A percentile compares a stretch with the other conserved stretches of the same genome.
Evolutionary conservation across 2,113 vertebrate genomes (phyloP).

Genomic region (Gallinago paraguaiae): DNA sequence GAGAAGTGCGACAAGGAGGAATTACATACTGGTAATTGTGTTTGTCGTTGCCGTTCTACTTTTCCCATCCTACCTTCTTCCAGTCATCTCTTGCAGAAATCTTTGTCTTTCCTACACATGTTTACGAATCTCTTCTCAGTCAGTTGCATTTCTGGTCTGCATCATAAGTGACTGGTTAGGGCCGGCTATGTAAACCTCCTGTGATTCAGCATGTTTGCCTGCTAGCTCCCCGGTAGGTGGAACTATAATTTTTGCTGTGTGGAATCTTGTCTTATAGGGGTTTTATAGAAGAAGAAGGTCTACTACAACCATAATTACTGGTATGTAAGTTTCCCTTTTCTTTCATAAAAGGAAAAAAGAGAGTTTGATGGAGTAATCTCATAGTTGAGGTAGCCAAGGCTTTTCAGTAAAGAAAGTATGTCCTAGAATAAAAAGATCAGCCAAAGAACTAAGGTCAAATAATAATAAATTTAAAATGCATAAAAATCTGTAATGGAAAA

Average conservation of each 20-base stretch:
- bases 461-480: neutral
- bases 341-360: constrained; percentile 62
- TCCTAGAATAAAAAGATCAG: neutral
- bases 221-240: constrained; percentile 68
- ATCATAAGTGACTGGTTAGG: constrained; percentile 40
- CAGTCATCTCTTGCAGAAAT: constrained; percentile 54
- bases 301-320: constrained; percentile 71
- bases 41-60: constrained; percentile 65
- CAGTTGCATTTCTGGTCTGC: constrained; percentile 52
- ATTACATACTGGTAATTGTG: constrained; percentile 66
- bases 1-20: constrained; percentile 58
- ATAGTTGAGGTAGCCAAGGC: neutral
- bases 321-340: constrained; percentile 75
- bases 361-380: neutral
- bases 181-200: constrained; percentile 66
- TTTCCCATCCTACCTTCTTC: constrained; percentile 68
- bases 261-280: constrained; percentile 76
- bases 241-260: constrained; percentile 74
- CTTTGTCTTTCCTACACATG: constrained; percentile 56
- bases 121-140: constrained; percentile 61
- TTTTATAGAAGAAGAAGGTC: constrained; percentile 72
- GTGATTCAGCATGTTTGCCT: constrained; percentile 73
- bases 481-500: neutral
- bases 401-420: neutral
- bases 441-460: neutral